Conservation (phyloP, 2,797 vertebrate genomes). For the Graptemys geographica region DNA sequence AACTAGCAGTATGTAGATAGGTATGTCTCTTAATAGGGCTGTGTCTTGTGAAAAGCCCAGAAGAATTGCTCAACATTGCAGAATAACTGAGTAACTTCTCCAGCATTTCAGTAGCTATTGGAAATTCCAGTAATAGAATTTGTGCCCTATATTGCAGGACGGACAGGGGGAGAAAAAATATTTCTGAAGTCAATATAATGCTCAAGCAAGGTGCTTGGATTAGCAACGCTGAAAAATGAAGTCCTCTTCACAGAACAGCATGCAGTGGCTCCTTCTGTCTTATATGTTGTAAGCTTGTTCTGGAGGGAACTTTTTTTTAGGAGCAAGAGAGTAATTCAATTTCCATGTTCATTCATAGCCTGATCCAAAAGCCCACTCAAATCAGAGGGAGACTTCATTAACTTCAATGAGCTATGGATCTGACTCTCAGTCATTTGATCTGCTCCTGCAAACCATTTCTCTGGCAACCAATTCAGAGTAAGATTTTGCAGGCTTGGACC, state of each 20-base stretch:
- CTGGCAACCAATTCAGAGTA: not conserved
- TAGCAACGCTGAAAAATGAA: slow-evolving; percentile 58
- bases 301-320: slow-evolving; percentile 53
- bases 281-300: slow-evolving; percentile 38
- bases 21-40: slow-evolving; percentile 66
- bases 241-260: slow-evolving; percentile 27
- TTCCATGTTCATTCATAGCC: slow-evolving; percentile 29
- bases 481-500: not conserved
- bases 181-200: slow-evolving; percentile 66
- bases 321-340: slow-evolving; percentile 46
- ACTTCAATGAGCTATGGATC: not conserved
- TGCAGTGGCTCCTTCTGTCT: slow-evolving; percentile 29
- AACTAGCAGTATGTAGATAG: slow-evolving; percentile 70
- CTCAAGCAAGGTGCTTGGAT: slow-evolving; percentile 66
- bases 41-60: slow-evolving; percentile 62
- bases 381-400: not conserved
- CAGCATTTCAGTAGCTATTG: slow-evolving; percentile 57
- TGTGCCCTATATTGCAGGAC: slow-evolving; percentile 46
- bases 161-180: slow-evolving; percentile 58
- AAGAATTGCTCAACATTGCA: slow-evolving; percentile 76
- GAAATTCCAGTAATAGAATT: slow-evolving; percentile 56
- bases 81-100: slow-evolving; percentile 72
- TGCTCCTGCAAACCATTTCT: not conserved
- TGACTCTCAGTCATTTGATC: slow-evolving; percentile 38
- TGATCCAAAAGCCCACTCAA: not conserved